These are phyloP conservation scores for Sphaeridia pumilis DNA, from an alignment of 2,888 invertebrate genomes.

Conservation along the genomic window DNA sequence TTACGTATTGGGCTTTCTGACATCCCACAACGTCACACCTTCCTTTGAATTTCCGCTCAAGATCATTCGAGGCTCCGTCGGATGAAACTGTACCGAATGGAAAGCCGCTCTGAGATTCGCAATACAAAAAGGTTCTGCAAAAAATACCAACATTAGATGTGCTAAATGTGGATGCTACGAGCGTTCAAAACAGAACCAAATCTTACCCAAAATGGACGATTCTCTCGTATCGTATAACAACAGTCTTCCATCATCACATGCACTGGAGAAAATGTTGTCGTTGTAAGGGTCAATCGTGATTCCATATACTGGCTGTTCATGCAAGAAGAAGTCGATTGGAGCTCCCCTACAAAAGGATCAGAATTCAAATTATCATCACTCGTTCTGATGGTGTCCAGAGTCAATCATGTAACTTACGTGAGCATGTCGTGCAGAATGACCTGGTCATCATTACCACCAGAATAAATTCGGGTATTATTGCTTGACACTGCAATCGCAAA, in stretches of 20 bases:
- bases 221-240: conserved; percentile 72
- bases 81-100: conserved; percentile 91
- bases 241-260: conserved; percentile 83
- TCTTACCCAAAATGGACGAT: conserved; percentile 41
- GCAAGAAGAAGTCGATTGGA: conserved; percentile 61
- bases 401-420: conserved; percentile 49
- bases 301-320: conserved; percentile 82
- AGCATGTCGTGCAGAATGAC: conserved; percentile 78
- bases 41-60: conserved; percentile 83
- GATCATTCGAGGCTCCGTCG: conserved; percentile 62
- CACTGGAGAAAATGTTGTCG: conserved; percentile 71
- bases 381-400: background rate
- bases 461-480: conserved; percentile 66
- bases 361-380: background rate
- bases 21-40: conserved; percentile 81
- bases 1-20: conserved; percentile 70
- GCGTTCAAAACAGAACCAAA: no score
- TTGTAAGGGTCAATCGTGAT: conserved; percentile 75
- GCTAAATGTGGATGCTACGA: background rate
- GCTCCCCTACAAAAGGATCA: conserved; percentile 43
- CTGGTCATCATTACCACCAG: conserved; percentile 90
- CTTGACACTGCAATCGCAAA: conserved; percentile 81
- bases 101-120: conserved; percentile 65
- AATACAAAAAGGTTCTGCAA: conserved; percentile 52
- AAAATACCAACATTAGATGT: background rate